Conservation (phyloP, 2,113 vertebrate genomes). For the Suricata suricatta region DNA sequence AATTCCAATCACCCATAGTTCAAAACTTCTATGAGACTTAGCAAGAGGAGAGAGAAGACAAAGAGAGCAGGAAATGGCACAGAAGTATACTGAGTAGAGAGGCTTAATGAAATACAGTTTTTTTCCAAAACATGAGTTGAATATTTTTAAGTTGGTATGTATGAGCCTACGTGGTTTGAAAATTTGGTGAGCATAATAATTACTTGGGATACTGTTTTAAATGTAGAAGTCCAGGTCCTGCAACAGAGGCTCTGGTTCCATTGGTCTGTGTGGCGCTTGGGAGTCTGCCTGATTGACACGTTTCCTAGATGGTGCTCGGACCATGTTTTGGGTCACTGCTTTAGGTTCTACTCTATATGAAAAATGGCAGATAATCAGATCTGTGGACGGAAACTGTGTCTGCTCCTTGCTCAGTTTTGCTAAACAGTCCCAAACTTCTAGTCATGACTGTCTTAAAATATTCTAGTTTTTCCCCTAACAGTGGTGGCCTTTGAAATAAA, state of each 20-base stretch:
- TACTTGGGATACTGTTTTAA: not conserved
- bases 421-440: not conserved
- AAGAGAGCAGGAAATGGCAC: not conserved
- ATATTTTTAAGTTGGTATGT: not conserved
- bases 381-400: not conserved
- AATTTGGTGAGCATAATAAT: not conserved
- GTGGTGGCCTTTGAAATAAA: not conserved
- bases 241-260: not conserved
- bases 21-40: not conserved
- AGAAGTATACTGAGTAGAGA: not conserved
- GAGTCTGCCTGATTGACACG: not conserved
- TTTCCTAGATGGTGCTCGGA: not conserved
- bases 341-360: not conserved
- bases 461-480: not conserved
- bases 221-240: not conserved
- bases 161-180: not conserved
- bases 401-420: not conserved
- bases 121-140: not conserved
- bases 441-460: not conserved
- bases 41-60: not conserved
- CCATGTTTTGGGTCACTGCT: not conserved
- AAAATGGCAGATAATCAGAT: not conserved
- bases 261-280: not conserved
- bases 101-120: not conserved
- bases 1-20: not conserved